Conservation (phyloP, 2,888 invertebrate species). For the Sympetrum striolatum region DNA sequence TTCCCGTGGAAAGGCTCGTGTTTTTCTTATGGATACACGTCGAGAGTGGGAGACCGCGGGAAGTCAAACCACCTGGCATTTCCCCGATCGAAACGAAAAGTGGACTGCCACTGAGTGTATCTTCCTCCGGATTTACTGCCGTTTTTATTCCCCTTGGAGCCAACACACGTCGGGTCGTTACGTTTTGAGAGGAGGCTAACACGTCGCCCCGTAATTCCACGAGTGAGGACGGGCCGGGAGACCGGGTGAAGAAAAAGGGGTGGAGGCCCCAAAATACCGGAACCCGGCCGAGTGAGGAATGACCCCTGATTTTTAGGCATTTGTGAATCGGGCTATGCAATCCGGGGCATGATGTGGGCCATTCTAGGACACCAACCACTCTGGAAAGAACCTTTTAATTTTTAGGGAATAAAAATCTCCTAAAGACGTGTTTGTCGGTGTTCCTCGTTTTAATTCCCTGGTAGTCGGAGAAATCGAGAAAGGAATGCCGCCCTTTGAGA, state of each 20-base stretch:
- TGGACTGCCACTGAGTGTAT: not conserved
- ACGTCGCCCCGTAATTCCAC: not conserved
- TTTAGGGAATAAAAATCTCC: no score
- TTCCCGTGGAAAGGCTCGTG: not conserved
- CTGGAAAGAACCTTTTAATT: no score
- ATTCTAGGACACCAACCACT: not conserved
- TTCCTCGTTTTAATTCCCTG: no score
- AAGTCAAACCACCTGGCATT: not conserved
- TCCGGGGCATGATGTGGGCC: not conserved
- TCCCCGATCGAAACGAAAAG: not conserved
- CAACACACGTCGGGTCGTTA: not conserved
- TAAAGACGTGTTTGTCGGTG: no score
- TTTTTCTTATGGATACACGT: not conserved
- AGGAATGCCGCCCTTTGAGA: no score
- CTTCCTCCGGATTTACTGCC: not conserved
- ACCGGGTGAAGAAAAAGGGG: not conserved
- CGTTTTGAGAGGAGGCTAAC: not conserved
- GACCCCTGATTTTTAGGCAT: no score
- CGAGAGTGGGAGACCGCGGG: not conserved
- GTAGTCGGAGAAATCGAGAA: no score
- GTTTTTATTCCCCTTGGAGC: not conserved
- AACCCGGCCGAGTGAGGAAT: no score
- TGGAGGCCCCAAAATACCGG: not conserved
- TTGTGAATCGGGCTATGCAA: not conserved
- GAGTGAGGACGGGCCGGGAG: not conserved